A percentile compares a stretch with the other conserved stretches of the same genome.
phyloP scores from a whole-genome alignment of 1,140 invertebrate genomes.

The Sminthurinus signatus region DNA sequence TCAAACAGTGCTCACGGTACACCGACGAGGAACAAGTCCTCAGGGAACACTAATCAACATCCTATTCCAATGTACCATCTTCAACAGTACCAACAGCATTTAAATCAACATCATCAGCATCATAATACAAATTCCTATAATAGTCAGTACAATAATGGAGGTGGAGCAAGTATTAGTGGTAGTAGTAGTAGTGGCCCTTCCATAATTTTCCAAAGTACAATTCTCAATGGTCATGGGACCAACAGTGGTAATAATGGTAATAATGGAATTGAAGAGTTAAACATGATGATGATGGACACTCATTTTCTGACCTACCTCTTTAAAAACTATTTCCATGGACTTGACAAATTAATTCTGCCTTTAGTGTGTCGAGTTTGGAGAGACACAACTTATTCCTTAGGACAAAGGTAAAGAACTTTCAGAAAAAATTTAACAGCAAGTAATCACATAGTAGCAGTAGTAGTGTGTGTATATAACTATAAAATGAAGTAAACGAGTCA shows the following conservation, averaged over 20 bases:
- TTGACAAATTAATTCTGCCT: conserved; percentile 37
- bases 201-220: background rate
- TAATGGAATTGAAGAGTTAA: background rate
- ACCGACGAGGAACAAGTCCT: too few species aligned
- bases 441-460: background rate
- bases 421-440: background rate
- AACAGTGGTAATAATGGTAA: background rate
- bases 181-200: background rate
- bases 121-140: too few species aligned
- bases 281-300: conserved; percentile 32
- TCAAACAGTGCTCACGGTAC: too few species aligned
- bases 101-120: too few species aligned
- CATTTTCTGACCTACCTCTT: conserved; percentile 38
- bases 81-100: too few species aligned
- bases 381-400: conserved; percentile 26
- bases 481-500: background rate
- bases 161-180: too few species aligned
- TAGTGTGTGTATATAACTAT: too few species aligned
- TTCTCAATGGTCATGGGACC: background rate
- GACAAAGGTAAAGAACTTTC: background rate
- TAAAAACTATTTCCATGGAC: conserved; percentile 32
- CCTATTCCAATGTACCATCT: too few species aligned
- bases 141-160: too few species aligned
- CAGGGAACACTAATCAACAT: too few species aligned
- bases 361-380: conserved; percentile 32